These are phyloP conservation scores for Bombus haemorrhoidalis DNA, from an alignment of 1,140 invertebrate species.

Conservation along the genomic window DNA sequence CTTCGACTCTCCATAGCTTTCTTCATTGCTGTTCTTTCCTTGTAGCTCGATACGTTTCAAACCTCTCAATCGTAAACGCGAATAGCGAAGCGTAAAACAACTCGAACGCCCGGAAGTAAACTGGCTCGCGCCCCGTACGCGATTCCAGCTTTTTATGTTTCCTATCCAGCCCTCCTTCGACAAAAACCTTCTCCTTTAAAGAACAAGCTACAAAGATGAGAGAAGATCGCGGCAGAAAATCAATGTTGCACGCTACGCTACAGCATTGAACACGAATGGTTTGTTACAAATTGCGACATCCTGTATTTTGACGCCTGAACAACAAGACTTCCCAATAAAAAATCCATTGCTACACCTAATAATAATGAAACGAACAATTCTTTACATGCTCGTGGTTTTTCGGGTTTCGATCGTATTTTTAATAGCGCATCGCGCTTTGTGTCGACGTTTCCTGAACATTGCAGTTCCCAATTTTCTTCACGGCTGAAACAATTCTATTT, in stretches of 20 bases:
- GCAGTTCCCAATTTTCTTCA: too few relatives aligned
- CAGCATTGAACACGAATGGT: too few relatives aligned
- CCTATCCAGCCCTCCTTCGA: background rate
- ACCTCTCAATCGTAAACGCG: constrained; percentile 43
- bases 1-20: background rate
- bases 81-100: constrained; percentile 50
- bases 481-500: too few relatives aligned
- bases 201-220: background rate
- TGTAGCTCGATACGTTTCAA: background rate
- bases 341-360: too few relatives aligned
- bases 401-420: too few relatives aligned
- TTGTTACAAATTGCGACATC: too few relatives aligned
- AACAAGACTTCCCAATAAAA: too few relatives aligned
- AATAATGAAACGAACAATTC: too few relatives aligned
- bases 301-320: too few relatives aligned
- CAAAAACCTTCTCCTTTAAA: background rate
- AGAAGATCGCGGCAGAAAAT: constrained; percentile 8
- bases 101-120: constrained; percentile 5
- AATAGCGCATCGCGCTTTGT: too few relatives aligned
- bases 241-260: background rate
- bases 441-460: too few relatives aligned
- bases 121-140: constrained; percentile 7
- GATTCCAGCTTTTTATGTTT: constrained; percentile 31
- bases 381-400: too few relatives aligned
- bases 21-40: background rate